Base-by-base conservation (phyloP, 1,140 invertebrate genomes). In the Cepaea nemoralis region DNA sequence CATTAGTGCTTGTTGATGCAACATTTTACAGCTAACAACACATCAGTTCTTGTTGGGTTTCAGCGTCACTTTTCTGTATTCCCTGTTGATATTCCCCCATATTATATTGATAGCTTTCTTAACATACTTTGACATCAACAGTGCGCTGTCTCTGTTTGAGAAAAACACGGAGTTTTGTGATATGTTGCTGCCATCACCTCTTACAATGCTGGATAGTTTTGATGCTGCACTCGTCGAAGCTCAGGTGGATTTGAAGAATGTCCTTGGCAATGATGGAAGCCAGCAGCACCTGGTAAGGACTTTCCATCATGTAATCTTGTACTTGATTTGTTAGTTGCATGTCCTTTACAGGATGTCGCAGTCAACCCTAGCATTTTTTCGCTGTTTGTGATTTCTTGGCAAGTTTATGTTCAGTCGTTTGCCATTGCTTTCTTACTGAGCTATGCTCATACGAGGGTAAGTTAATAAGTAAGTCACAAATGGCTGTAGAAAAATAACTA, bases 141-240 rank as follows among this genome's bases (percentile, higher is more conserved):
- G 94, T 90, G 94, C 95, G 87, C 89, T 94, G 81, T 93, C 92
- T 5, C 86, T 95, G 70, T 94, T 94, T 90, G 94, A 94, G 87
- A 91, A 89, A 76, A 92, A 93, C 88, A 88, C 92, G 16, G 90
- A 93, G 79, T 87, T 93, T 31, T 94, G 93, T 35, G 92, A 94
- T 84, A 91, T 91, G 79, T 90, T 95, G 76, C 88, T 95, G 42
- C 89, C 90, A 14, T 86, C 90, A 63, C 94, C 95, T n/a, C 89
- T 91, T 55, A 85, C 92, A 77, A 90, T 93, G 77, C 89, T 95
- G 81, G 92, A 93, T 81, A 77, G 93, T 22, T 95, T 94, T 89
- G 93, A 96, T 88, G 87, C 92, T 79, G 93, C 94, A 80, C 92
- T 94, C 24, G 87, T 94, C 31, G 89, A 92, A 85, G 94, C 93